Evolutionary conservation across 2,888 invertebrate genomes (phyloP).

Genomic region (Eupeodes luniger): DNA sequence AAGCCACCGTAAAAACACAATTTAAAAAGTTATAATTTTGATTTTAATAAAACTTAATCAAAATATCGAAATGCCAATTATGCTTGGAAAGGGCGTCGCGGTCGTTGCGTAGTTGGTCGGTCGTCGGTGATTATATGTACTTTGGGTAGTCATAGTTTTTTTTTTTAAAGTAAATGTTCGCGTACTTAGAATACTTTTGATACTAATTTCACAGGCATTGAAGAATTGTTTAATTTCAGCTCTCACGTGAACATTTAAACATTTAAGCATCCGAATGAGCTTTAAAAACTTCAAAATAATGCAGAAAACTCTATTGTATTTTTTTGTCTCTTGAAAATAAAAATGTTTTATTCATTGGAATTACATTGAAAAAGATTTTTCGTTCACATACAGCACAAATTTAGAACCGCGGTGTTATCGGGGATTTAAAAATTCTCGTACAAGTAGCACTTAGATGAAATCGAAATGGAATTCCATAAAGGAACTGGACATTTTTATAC

Average conservation of each 20-base stretch:
- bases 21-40: too few relatives aligned
- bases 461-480: constrained; percentile 67
- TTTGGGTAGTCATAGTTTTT: too few relatives aligned
- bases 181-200: not conserved
- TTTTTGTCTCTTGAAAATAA: not conserved
- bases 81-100: too few relatives aligned
- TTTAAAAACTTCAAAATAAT: constrained; percentile 24
- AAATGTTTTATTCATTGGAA: constrained; percentile 45
- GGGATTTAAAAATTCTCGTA: constrained; percentile 37
- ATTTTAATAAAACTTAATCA: too few relatives aligned
- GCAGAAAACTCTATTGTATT: constrained; percentile 13
- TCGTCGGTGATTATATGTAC: too few relatives aligned
- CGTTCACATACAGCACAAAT: constrained; percentile 25
- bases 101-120: too few relatives aligned
- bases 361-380: constrained; percentile 29
- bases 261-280: constrained; percentile 13
- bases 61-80: too few relatives aligned
- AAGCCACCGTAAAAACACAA: too few relatives aligned
- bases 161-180: not conserved
- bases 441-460: constrained; percentile 58
- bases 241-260: not conserved
- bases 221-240: not conserved
- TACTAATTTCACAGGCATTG: not conserved
- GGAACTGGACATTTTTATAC: constrained; percentile 60
- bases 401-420: constrained; percentile 40